phyloP scores from a whole-genome alignment of 2,797 vertebrate genomes.

The Oreortyx pictus region DNA sequence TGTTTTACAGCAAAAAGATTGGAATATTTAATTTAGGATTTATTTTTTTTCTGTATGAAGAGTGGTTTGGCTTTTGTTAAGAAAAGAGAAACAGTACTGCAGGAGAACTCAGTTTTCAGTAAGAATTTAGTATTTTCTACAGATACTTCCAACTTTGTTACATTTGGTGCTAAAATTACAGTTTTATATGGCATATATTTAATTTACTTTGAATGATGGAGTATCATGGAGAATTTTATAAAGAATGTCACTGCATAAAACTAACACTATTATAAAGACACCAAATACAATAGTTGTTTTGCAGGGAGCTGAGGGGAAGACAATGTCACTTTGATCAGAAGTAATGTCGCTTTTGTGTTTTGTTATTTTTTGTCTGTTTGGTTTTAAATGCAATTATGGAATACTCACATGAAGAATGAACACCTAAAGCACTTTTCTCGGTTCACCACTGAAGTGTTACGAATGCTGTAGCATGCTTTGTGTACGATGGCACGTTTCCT shows the following conservation, averaged over 20 bases:
- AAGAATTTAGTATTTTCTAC: neutral
- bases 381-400: neutral
- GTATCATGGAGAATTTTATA: neutral
- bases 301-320: neutral
- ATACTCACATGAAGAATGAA: neutral
- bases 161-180: neutral
- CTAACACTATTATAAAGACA: neutral
- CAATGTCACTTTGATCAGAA: neutral
- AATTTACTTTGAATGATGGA: neutral
- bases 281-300: neutral
- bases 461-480: neutral
- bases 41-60: neutral
- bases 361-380: neutral
- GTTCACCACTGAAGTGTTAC: neutral
- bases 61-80: neutral
- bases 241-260: neutral
- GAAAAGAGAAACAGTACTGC: neutral
- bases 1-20: neutral
- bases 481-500: neutral
- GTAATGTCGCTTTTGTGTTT: neutral
- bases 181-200: neutral
- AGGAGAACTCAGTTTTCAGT: neutral
- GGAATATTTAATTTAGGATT: neutral
- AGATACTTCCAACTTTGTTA: neutral
- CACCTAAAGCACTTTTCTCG: neutral